phyloP scores from a whole-genome alignment of 2,797 vertebrate species.

The Ispidina picta region DNA sequence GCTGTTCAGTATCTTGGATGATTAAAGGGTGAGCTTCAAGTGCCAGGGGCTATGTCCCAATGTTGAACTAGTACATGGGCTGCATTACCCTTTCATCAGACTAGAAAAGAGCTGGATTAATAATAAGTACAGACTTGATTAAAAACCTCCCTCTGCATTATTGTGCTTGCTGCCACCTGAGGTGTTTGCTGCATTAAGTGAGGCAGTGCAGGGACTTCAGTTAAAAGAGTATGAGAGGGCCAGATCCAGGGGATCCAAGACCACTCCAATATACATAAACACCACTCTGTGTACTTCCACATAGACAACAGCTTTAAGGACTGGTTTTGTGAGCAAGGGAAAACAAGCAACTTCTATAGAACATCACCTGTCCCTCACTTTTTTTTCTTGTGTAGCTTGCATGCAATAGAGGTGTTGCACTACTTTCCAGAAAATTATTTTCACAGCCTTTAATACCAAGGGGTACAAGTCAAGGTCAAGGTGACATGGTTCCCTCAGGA shows the following conservation, averaged over 20 bases:
- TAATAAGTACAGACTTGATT: background rate
- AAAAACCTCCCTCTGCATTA: background rate
- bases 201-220: background rate
- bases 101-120: background rate
- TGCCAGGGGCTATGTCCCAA: background rate
- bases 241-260: rapidly evolving
- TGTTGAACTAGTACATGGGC: rapidly evolving
- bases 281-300: rapidly evolving
- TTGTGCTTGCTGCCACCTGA: rapidly evolving
- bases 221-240: background rate
- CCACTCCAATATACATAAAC: rapidly evolving
- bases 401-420: rapidly evolving
- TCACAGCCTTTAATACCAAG: rapidly evolving
- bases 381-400: rapidly evolving
- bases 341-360: rapidly evolving
- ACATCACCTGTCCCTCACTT: rapidly evolving
- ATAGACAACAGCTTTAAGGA: background rate
- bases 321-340: rapidly evolving
- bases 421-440: rapidly evolving
- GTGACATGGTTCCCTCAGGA: rapidly evolving
- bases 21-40: rapidly evolving
- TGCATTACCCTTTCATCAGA: too few species aligned
- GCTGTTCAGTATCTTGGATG: background rate
- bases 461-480: rapidly evolving
- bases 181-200: rapidly evolving